These are phyloP conservation scores for Polia nebulosa DNA, from an alignment of 2,888 invertebrate genomes.

Conservation along the genomic window DNA sequence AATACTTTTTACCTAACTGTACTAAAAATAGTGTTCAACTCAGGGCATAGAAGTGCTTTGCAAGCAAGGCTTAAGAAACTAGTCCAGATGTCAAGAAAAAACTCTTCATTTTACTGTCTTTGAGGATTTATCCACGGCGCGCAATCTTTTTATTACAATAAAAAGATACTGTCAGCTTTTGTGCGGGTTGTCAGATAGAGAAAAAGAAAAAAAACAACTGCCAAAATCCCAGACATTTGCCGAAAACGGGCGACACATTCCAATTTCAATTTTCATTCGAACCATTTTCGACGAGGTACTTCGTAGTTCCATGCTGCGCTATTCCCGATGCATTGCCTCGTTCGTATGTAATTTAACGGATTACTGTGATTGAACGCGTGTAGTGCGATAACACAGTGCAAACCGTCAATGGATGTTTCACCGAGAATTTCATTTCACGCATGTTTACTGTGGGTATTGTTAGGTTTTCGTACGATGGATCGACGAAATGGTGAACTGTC, in stretches of 20 bases:
- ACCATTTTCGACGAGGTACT: constrained; percentile 39
- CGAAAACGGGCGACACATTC: constrained; percentile 52
- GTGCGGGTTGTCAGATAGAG: constrained; percentile 11
- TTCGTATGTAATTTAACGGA: constrained; percentile 45
- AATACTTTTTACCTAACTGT: constrained; percentile 18
- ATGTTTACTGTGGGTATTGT: background rate
- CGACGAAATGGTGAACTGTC: background rate
- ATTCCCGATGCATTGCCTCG: constrained; percentile 39
- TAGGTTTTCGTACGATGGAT: background rate
- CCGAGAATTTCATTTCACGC: constrained; percentile 4
- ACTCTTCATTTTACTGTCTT: constrained; percentile 37
- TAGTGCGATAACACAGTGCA: constrained; percentile 25
- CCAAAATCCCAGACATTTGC: constrained; percentile 43
- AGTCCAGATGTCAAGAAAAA: constrained; percentile 49
- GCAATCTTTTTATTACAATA: constrained; percentile 51
- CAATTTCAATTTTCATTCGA: constrained; percentile 57
- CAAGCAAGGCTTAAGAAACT: constrained; percentile 45
- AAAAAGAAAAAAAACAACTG: constrained; percentile 23
- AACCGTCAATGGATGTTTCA: constrained; percentile 27
- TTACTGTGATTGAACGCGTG: constrained; percentile 48
- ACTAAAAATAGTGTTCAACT: constrained; percentile 14
- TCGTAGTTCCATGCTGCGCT: constrained; percentile 6
- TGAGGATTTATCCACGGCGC: constrained; percentile 42
- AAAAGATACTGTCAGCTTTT: constrained; percentile 55
- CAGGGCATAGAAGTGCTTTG: constrained; percentile 43